phyloP scores from a whole-genome alignment of 2,113 vertebrate genomes.

The Nansenia antarctica region DNA sequence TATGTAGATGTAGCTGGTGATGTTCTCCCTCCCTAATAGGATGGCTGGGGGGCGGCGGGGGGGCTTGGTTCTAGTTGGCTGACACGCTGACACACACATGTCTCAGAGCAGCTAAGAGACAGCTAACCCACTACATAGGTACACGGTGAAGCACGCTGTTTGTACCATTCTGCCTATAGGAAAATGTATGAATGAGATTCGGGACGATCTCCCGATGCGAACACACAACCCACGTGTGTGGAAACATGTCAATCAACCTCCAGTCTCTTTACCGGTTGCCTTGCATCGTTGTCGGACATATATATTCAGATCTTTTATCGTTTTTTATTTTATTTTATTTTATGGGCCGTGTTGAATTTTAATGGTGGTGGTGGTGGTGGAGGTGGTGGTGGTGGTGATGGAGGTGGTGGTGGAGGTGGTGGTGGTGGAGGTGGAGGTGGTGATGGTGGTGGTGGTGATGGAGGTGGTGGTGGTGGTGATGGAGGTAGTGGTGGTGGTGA shows the following conservation, averaged over 20 bases:
- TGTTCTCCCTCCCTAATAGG: slow-evolving; percentile 2
- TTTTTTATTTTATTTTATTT: slow-evolving; percentile 50
- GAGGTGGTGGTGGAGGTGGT: neutral
- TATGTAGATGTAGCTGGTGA: slow-evolving; percentile 19
- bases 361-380: slow-evolving; percentile 45
- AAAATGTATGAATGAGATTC: neutral
- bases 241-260: neutral
- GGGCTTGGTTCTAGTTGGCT: neutral
- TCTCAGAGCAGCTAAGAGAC: neutral
- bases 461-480: too few species aligned
- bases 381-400: too few species aligned
- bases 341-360: too few species aligned
- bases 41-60: neutral
- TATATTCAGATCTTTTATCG: slow-evolving; percentile 16
- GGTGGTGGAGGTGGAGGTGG: too few species aligned
- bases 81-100: too few species aligned
- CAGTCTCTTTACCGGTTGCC: neutral
- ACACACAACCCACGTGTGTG: neutral
- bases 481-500: too few species aligned
- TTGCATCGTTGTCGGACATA: neutral
- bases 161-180: neutral
- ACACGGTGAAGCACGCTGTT: neutral
- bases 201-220: neutral
- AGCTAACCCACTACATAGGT: neutral
- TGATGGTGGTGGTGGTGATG: neutral